A percentile compares a stretch with the other conserved stretches of the same genome.
Conservation (phyloP, 2,113 vertebrate genomes). For the Xenus cinereus region DNA sequence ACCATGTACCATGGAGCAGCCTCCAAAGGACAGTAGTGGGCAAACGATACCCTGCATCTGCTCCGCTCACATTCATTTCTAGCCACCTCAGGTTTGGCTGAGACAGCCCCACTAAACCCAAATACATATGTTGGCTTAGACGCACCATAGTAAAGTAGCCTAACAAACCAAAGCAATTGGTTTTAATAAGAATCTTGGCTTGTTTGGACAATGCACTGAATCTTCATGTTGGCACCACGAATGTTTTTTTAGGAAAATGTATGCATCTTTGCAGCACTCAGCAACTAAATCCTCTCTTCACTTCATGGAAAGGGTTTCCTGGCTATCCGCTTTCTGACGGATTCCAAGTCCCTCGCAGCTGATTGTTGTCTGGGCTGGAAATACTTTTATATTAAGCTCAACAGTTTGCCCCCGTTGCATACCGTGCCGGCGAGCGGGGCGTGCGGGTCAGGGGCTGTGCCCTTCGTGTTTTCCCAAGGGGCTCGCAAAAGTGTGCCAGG, state of each 20-base stretch:
- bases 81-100: constrained; percentile 39
- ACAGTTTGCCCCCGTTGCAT: not conserved
- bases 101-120: not conserved
- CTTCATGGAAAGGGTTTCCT: constrained; percentile 50
- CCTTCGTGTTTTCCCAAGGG: accelerated
- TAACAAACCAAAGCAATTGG: constrained; percentile 57
- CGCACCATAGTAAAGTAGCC: constrained; percentile 36
- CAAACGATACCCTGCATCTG: not conserved
- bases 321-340: not conserved
- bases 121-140: constrained; percentile 46
- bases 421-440: accelerated
- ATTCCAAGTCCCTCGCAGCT: constrained; percentile 36
- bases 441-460: accelerated
- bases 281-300: constrained; percentile 52
- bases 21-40: not conserved
- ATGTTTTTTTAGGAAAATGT: constrained; percentile 52
- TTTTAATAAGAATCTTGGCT: constrained; percentile 65
- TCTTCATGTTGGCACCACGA: not conserved
- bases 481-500: not conserved
- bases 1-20: not conserved
- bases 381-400: not conserved
- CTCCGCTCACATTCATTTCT: not conserved
- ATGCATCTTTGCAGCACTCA: constrained; percentile 50
- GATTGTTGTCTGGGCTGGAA: constrained; percentile 45
- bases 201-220: constrained; percentile 56